These are phyloP conservation scores for Battus philenor DNA, from an alignment of 1,140 invertebrate species.

Conservation along the genomic window DNA sequence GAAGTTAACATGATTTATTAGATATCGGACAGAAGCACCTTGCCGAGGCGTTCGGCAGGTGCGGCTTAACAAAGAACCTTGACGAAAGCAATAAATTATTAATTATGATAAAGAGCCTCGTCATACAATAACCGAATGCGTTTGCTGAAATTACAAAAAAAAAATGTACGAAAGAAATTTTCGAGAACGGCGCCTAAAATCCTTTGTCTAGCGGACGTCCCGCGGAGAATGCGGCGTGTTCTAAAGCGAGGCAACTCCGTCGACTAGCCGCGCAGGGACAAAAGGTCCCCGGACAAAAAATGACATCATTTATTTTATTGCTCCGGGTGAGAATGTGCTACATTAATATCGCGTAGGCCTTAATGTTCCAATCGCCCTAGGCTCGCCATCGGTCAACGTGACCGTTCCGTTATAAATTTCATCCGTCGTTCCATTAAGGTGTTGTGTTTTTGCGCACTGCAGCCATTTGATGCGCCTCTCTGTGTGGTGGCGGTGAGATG, in stretches of 20 bases:
- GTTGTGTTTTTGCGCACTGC: conserved; percentile 13
- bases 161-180: conserved; percentile 23
- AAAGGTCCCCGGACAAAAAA: conserved; percentile 68
- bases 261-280: conserved; percentile 53
- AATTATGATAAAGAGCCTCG: conserved; percentile 66
- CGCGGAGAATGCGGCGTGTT: conserved; percentile 37
- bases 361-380: conserved; percentile 65
- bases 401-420: conserved; percentile 48
- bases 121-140: conserved; percentile 38
- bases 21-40: conserved; percentile 61
- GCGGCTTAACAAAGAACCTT: conserved; percentile 45
- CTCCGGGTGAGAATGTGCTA: conserved; percentile 66
- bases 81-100: conserved; percentile 71
- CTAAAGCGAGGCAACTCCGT: conserved; percentile 43
- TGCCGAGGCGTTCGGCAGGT: conserved; percentile 46
- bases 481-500: neutral
- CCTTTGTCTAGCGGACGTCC: conserved; percentile 63
- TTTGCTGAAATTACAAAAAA: conserved; percentile 44
- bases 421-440: conserved; percentile 21
- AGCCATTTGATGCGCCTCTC: conserved; percentile 2
- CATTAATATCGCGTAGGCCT: conserved; percentile 69
- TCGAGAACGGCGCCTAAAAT: conserved; percentile 58
- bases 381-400: conserved; percentile 54
- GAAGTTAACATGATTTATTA: conserved; percentile 47
- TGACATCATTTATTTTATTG: conserved; percentile 76